phyloP scores from a whole-genome alignment of 2,113 vertebrate genomes.

The Lasiurus cinereus region DNA sequence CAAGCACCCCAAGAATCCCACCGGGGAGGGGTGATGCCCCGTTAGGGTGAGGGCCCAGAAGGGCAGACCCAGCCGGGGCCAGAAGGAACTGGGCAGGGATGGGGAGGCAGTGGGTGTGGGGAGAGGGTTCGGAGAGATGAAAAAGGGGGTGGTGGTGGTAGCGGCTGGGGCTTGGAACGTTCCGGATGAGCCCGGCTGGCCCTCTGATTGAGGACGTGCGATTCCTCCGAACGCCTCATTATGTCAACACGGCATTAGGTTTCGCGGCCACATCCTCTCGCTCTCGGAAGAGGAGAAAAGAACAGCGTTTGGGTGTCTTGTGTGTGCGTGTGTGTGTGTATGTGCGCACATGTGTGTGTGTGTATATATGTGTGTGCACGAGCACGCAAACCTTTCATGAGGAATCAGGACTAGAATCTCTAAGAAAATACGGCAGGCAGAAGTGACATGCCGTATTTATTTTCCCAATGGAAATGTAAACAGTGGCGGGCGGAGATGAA shows the following conservation, averaged over 20 bases:
- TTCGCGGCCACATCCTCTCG: background rate
- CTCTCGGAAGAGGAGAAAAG: slow-evolving; percentile 30
- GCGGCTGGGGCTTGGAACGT: background rate
- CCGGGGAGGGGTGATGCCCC: slow-evolving; percentile 73
- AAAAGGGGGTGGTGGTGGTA: background rate
- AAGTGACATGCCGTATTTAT: background rate
- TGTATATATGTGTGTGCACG: background rate
- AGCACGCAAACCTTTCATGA: background rate
- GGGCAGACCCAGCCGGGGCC: slow-evolving; percentile 74
- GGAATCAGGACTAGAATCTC: slow-evolving; percentile 58
- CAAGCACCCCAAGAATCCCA: slow-evolving; percentile 36
- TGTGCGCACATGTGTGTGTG: too few relatives aligned
- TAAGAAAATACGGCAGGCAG: slow-evolving; percentile 74
- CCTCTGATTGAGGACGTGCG: slow-evolving; percentile 18
- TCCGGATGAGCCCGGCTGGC: slow-evolving; percentile 38
- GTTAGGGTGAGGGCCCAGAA: slow-evolving; percentile 78
- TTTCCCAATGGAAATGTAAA: slow-evolving; percentile 67
- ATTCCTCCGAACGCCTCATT: slow-evolving; percentile 42
- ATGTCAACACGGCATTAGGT: background rate
- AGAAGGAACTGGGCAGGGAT: slow-evolving; percentile 72
- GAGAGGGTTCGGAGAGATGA: background rate
- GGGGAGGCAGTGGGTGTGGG: background rate
- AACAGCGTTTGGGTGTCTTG: background rate
- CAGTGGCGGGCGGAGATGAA: slow-evolving; percentile 62
- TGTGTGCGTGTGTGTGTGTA: background rate